Evolutionary conservation across 2,113 vertebrate species (phyloP).

Genomic region (Rhea americana): DNA sequence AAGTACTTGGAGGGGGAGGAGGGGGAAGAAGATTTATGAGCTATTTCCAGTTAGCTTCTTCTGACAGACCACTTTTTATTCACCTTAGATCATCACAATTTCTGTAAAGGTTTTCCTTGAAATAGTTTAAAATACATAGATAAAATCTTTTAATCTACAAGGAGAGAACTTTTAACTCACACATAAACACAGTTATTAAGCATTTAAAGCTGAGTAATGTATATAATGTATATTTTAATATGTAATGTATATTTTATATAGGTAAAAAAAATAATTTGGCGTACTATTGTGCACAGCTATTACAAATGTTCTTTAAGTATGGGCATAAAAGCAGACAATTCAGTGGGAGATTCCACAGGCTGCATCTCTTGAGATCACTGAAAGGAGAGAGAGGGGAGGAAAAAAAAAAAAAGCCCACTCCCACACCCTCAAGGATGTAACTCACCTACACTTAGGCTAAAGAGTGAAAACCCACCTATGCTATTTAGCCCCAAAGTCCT

Average conservation of each 20-base stretch:
- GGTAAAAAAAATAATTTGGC: not conserved
- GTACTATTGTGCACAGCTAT: conserved; percentile 49
- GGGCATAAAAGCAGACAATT: conserved; percentile 54
- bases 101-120: not conserved
- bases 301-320: conserved; percentile 38
- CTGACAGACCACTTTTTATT: not conserved
- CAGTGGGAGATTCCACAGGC: conserved; percentile 47
- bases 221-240: not conserved
- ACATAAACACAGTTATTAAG: not conserved
- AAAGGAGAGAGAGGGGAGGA: conserved; percentile 33
- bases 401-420: not conserved
- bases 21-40: not conserved
- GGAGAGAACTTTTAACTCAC: not conserved
- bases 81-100: not conserved
- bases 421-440: conserved; percentile 52
- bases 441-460: conserved; percentile 62
- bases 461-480: conserved; percentile 63
- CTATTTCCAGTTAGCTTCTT: conserved; percentile 15
- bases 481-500: conserved; percentile 58
- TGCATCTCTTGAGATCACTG: conserved; percentile 52
- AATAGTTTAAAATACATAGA: not conserved
- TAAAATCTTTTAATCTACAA: not conserved
- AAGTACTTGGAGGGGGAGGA: not conserved
- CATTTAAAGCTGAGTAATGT: not conserved
- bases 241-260: not conserved